phyloP scores from a whole-genome alignment of 2,797 vertebrate genomes.

The Pampus argenteus region DNA sequence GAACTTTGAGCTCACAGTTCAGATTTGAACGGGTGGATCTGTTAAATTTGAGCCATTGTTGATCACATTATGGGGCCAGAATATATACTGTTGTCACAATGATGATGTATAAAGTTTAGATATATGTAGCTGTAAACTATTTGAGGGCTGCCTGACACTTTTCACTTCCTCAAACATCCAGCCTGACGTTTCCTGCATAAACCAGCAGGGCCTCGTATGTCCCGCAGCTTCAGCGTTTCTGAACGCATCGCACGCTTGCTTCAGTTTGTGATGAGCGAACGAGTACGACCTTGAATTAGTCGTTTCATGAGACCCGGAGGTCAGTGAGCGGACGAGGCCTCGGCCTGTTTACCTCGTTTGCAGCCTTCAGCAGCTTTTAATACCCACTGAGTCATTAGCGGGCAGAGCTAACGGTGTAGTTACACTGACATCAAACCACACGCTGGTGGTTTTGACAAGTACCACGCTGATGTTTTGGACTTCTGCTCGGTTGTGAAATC shows the following conservation, averaged over 20 bases:
- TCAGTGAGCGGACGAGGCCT: not conserved
- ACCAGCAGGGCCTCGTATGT: not conserved
- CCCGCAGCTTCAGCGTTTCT: not conserved
- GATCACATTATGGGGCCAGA: rapidly evolving
- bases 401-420: not conserved
- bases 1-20: not conserved
- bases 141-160: not conserved
- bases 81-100: not conserved
- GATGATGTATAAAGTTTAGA: not conserved
- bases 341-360: constrained; percentile 1
- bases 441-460: not conserved
- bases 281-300: constrained; percentile 5
- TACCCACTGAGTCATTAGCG: not conserved
- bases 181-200: constrained; percentile 1
- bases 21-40: no score
- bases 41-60: not conserved
- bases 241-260: not conserved
- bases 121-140: not conserved
- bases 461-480: not conserved
- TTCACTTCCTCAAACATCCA: not conserved
- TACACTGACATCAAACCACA: not conserved
- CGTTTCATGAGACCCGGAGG: not conserved
- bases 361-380: constrained; percentile 8
- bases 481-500: constrained; percentile 18
- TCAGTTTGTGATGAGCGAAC: no score